Percentiles rank a stretch among this genome's conserved stretches.
Evolutionary conservation across 2,888 invertebrate genomes (phyloP).

Genomic region (Conchocele bisecta): DNA sequence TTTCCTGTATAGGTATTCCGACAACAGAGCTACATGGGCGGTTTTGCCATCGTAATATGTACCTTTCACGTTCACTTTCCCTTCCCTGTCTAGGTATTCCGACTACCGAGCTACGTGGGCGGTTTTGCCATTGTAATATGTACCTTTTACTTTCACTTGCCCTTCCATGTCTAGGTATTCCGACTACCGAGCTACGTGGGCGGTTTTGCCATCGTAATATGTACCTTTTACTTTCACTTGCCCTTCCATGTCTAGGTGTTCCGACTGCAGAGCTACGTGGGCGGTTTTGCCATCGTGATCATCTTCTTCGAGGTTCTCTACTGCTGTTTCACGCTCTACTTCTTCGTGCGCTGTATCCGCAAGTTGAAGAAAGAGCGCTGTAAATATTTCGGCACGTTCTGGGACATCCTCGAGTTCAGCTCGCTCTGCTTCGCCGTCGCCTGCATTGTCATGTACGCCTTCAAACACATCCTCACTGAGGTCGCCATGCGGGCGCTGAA

Average conservation of each 20-base stretch:
- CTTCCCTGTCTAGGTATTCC: slow-evolving; percentile 82
- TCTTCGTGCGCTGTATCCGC: slow-evolving; percentile 80
- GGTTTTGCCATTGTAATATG: slow-evolving; percentile 81
- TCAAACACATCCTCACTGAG: slow-evolving; percentile 80
- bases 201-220: too few relatives aligned
- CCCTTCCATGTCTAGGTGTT: slow-evolving; percentile 72
- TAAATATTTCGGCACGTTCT: slow-evolving; percentile 83
- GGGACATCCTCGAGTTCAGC: slow-evolving; percentile 83
- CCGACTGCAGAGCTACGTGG: slow-evolving; percentile 82
- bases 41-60: too few relatives aligned
- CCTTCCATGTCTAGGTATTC: slow-evolving; percentile 64
- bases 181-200: too few relatives aligned
- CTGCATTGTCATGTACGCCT: slow-evolving; percentile 82
- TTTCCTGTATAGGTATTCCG: too few relatives aligned
- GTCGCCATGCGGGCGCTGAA: slow-evolving; percentile 78
- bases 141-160: background rate
- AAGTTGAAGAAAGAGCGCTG: slow-evolving; percentile 77
- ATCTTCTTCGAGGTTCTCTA: slow-evolving; percentile 82
- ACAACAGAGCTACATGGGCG: too few relatives aligned
- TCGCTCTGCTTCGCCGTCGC: slow-evolving; percentile 81
- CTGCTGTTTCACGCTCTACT: slow-evolving; percentile 82
- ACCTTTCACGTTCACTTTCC: too few relatives aligned
- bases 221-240: background rate
- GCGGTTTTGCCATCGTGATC: slow-evolving; percentile 82
- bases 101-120: slow-evolving; percentile 82